phyloP scores from a whole-genome alignment of 2,797 vertebrate genomes.

The Sebastes minor region DNA sequence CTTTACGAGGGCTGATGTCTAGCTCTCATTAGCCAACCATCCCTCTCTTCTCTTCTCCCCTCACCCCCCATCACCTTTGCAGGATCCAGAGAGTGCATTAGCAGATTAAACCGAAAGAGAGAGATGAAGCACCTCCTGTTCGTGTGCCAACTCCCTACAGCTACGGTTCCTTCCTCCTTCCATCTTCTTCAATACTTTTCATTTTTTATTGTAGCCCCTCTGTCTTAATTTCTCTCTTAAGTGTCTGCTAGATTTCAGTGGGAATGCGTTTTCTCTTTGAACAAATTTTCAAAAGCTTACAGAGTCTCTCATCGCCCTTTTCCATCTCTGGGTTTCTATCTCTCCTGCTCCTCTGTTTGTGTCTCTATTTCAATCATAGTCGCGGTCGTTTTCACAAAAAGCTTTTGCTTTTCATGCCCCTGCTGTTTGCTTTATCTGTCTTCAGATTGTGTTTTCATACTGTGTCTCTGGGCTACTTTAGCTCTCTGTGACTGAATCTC shows the following conservation, averaged over 20 bases:
- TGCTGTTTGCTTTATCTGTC: conserved; percentile 13
- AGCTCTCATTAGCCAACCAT: conserved; percentile 22
- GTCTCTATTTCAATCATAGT: conserved; percentile 9
- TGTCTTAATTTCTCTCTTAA: conserved; percentile 13
- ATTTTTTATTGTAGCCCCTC: not conserved
- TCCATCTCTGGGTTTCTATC: not conserved
- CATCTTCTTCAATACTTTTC: conserved; percentile 25
- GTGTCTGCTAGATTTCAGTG: not conserved
- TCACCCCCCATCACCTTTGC: not conserved
- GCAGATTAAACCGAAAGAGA: conserved; percentile 46
- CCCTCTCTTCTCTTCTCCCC: not conserved
- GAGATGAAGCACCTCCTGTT: conserved; percentile 34
- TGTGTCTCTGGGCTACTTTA: not conserved
- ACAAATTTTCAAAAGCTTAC: conserved; percentile 6
- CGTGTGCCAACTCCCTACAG: conserved; percentile 26
- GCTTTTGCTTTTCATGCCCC: not conserved
- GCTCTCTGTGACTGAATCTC: not conserved
- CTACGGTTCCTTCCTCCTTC: conserved; percentile 9
- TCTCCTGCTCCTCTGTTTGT: not conserved
- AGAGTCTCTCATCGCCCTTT: not conserved
- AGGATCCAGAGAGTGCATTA: conserved; percentile 62
- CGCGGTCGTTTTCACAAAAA: conserved; percentile 1
- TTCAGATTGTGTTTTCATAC: not conserved
- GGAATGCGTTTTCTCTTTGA: not conserved
- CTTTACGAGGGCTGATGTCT: conserved; percentile 17